Base-by-base conservation (phyloP, 2,797 vertebrate species). In the Manis crassicaudata region DNA sequence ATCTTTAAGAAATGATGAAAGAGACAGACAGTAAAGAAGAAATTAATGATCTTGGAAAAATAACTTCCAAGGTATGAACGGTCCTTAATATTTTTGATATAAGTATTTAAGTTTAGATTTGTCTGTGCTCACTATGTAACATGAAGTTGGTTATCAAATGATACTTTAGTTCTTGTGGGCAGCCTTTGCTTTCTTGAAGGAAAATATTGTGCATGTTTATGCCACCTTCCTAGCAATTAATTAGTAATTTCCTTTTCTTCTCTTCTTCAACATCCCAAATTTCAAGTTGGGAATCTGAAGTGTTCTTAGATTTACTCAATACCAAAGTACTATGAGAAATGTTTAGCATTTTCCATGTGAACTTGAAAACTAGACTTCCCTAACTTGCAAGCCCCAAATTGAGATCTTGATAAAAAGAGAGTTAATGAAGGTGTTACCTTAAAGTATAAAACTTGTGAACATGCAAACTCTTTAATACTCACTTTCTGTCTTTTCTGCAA, bases 21-120 rank as follows among this genome's bases (percentile, higher is more conserved):
- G 37, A 79, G 58, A 85, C 7, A 60, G 9, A 93, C 29, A 87
- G 92, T 94, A 82, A 94, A 87, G 62, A 68, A 84, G 79, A 76
- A 90, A 92, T 6, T 70, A 84, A 89, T 35, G n/a, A 77, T 86
- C 18, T 87, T 72, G 90, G 56, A 91, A 63, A 98, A 97, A 96
- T 11, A 95, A 95, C 27, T 40, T 23, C 43, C 63, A 80, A 93
- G 94, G 56, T 17, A 40, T 37, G 46, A 92, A 65, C 94, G 23
- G 0, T 56, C 70, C 76, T 90, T 88, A 85, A 91, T 73, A 54
- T 81, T 92, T 97, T 86, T 97, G 29, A 70, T 29, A 43, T 67
- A 14, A 77, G 21, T 35, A 76, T 70, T 29, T 85, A 52, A 52
- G 54, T 84, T 92, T 85, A 92, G n/a, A 90, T 70, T 56, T 83